These are phyloP conservation scores for Brachirus orientalis DNA, from an alignment of 2,113 vertebrate species.

Conservation along the genomic window DNA sequence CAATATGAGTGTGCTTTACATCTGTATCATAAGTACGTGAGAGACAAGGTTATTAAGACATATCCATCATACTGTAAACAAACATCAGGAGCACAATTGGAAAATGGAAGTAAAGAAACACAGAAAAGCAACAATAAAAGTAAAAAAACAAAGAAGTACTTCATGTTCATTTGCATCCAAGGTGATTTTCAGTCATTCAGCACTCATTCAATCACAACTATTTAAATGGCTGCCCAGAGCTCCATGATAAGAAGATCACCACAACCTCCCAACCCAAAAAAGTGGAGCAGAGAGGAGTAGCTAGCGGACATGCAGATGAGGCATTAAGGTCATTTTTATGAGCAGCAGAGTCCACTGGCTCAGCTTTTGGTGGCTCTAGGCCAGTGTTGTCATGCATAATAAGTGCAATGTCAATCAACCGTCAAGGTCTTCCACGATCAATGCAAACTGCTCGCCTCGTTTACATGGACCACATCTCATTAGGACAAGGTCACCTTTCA, in stretches of 20 bases:
- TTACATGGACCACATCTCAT: constrained; percentile 73
- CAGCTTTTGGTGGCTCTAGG: constrained; percentile 65
- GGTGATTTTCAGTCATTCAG: constrained; percentile 51
- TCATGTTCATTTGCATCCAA: constrained; percentile 22
- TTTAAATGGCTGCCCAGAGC: constrained; percentile 26
- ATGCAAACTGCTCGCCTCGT: constrained; percentile 63
- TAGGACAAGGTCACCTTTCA: constrained; percentile 79
- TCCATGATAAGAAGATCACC: constrained; percentile 14
- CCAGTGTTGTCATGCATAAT: constrained; percentile 79
- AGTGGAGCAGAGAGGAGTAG: constrained; percentile 16
- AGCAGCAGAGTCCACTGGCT: constrained; percentile 58
- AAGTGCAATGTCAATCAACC: constrained; percentile 76
- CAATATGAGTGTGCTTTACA: too few species aligned
- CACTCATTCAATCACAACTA: constrained; percentile 37
- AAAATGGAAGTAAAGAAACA: constrained; percentile 6
- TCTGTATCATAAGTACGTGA: too few species aligned
- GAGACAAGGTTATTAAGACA: background rate
- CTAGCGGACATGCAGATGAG: constrained; percentile 73
- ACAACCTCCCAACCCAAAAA: background rate
- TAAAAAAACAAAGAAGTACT: background rate
- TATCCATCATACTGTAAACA: too few species aligned
- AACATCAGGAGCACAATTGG: background rate
- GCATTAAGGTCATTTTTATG: constrained; percentile 69
- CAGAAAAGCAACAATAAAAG: background rate
- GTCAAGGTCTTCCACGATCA: constrained; percentile 75